phyloP scores from a whole-genome alignment of 2,888 invertebrate genomes.

The Drosophila phalerata region DNA sequence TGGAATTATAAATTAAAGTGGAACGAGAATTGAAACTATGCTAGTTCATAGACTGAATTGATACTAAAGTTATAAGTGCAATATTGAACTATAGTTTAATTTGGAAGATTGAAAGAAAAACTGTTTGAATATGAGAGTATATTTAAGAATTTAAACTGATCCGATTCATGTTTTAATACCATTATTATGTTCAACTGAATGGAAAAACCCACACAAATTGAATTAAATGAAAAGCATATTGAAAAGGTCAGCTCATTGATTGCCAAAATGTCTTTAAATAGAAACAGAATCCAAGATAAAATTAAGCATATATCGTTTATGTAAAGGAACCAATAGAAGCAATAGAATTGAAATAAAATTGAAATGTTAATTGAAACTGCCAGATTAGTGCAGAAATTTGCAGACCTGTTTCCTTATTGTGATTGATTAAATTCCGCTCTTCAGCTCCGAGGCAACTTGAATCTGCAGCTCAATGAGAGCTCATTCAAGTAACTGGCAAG shows the following conservation, averaged over 20 bases:
- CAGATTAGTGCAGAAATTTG: constrained; percentile 9
- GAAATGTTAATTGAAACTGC: constrained; percentile 17
- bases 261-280: not conserved
- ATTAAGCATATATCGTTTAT: not conserved
- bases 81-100: no score
- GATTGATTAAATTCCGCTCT: not conserved
- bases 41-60: no score
- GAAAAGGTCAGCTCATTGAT: not conserved
- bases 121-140: no score
- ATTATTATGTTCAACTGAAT: no score
- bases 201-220: not conserved
- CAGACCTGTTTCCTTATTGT: constrained; percentile 6
- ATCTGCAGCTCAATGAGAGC: constrained; percentile 56
- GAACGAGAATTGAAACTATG: not conserved
- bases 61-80: no score
- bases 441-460: constrained; percentile 31
- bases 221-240: not conserved
- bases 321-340: not conserved
- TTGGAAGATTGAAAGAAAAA: no score
- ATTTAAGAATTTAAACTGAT: no score
- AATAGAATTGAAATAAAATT: constrained; percentile 18
- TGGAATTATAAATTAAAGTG: not conserved
- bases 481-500: constrained; percentile 64
- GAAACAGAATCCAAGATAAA: not conserved
- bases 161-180: no score